Evolutionary conservation across 2,888 invertebrate species (phyloP), one percentile per base, ranked within the genome.

Genomic region (Eupithecia centaureata): DNA sequence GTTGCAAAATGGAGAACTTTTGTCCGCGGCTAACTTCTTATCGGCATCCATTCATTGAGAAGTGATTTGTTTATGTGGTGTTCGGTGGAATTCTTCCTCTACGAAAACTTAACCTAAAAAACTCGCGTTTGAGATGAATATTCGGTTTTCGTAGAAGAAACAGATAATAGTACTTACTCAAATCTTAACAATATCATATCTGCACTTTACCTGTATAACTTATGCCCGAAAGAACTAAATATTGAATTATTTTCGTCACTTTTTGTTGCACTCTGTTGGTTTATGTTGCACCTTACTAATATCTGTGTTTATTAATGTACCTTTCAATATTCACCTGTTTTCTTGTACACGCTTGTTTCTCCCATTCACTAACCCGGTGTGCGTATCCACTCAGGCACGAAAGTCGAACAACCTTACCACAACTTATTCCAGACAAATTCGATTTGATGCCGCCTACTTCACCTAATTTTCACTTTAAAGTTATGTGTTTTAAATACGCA

Each of bases 321-420:
- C 47, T 47, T 10, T 30, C 1, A 52, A 52, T 27, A 27, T 10
- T 25, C 52, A 27, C 52, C 15, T 52, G n/a, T 56, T 47, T 47
- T 47, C 18, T 27, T n/a, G 12, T 22, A 15, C 25, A 56, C 25
- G 56, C 62, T 72, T 56, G 42, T 47, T 67, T 47, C 38, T 67
- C 61, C 63, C 57, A 63, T 64, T 64, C 61, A 70, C 65, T 65
- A 65, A 67, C 67, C 56, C 54, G 63, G 63, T 70, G 66, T 70
- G 66, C 63, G 69, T 66, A 33, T 61, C 18, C 67, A 65, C 60
- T 63, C 56, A 33, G 61, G 65, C 60, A 63, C 60, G 33, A 65
- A 67, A 71, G 47, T 71, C 65, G 54, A 52, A 18, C 12, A 30
- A 28, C 52, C 27, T 56, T n/a, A 30, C 30, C 54, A 22, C 47